Base-by-base conservation (phyloP, 1,140 invertebrate genomes). In the Stegodyphus mimosarum region DNA sequence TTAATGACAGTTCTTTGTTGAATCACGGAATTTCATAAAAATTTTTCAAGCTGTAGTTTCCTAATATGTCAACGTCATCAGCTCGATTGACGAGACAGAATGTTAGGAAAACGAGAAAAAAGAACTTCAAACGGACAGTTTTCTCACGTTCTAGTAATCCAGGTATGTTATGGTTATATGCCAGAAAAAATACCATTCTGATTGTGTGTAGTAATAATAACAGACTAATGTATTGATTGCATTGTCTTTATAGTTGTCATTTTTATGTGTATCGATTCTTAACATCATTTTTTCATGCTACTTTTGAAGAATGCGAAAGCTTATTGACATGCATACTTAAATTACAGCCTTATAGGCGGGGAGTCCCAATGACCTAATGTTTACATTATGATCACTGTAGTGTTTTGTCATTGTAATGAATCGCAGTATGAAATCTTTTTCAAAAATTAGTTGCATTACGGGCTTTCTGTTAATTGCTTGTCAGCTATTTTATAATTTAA, bases 81-180 rank as follows among this genome's bases (percentile, higher is more conserved):
- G 73, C 77, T 17, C 69, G 79, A 70, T 77, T 74, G 49, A 87
- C 78, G 50, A 76, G 86, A 77, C 86, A 87, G 73, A 87, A 87
- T 83, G 86, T 81, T 87, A 81, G 86, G 49, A 87, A 79, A 77
- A 81, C 86, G n/a, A 81, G 86, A 33, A 87, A 87, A 79, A 87
- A 87, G 76, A 87, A 67, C 74, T 76, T 83, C 15, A 87, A 87
- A 67, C 69, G 74, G 55, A 76, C 86, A 52, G 86, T 87, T 52
- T 83, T 83, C 67, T 64, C 78, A 66, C 85, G 85, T 74, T 75
- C 77, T 74, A 80, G 70, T 72, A 87, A 83, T 73, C 63, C 69
- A 87, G 86, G 86, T 87, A 87, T 77, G 73, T 83, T 77, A 50
- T 83, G 81, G 69, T 33, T 33, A 33, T 33, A 33, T 33, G 33